Conservation (phyloP, 2,113 vertebrate genomes). For the Syngnathus typhle region DNA sequence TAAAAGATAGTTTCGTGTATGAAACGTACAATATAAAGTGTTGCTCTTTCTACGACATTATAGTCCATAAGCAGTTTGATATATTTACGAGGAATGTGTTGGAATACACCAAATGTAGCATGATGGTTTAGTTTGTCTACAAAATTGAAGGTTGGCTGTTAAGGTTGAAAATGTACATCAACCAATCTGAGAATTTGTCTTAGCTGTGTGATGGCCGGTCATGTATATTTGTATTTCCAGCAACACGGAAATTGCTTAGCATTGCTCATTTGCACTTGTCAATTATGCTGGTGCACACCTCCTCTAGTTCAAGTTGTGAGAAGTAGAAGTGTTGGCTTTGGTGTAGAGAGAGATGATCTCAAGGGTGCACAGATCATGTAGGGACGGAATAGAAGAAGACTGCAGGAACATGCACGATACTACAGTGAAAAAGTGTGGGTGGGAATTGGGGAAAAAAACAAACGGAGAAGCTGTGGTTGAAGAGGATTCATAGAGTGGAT, state of each 20-base stretch:
- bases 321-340: conserved; percentile 57
- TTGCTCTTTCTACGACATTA: neutral
- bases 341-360: conserved; percentile 54
- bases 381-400: conserved; percentile 15
- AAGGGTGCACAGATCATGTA: conserved; percentile 24
- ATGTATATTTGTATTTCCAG: no score
- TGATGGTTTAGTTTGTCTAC: no score
- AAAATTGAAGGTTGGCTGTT: no score
- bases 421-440: neutral
- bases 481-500: no score
- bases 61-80: neutral
- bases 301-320: conserved; percentile 16
- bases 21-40: neutral
- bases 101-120: no score
- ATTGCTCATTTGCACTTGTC: no score
- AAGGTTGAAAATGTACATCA: no score
- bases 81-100: no score
- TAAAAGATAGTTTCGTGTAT: neutral
- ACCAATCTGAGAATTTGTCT: no score
- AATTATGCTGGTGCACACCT: conserved; percentile 1
- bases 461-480: neutral
- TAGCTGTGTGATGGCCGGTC: no score
- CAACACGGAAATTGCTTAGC: no score
- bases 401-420: neutral
- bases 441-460: conserved; percentile 14